Conservation (phyloP, 2,888 invertebrate species). For the Bombylius discolor region DNA sequence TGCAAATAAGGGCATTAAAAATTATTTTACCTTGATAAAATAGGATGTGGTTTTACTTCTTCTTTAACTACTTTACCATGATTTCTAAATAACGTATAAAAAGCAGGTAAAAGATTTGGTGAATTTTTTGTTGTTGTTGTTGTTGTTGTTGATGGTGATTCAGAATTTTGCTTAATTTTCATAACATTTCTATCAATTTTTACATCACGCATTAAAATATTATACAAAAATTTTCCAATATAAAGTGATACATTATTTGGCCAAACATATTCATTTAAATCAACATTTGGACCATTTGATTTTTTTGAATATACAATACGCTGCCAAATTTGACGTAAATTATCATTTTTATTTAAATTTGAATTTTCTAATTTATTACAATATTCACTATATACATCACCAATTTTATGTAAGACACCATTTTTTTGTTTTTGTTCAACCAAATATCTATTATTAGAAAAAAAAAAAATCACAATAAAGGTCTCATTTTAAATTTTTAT, state of each 20-base stretch:
- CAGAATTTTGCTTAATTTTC: constrained; percentile 41
- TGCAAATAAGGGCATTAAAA: neutral
- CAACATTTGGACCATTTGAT: constrained; percentile 44
- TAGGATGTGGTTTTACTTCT: constrained; percentile 76
- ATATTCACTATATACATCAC: constrained; percentile 48
- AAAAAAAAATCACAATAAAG: constrained; percentile 12
- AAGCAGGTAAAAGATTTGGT: constrained; percentile 54
- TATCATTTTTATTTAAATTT: constrained; percentile 34
- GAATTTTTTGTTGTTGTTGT: no score
- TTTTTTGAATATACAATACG: constrained; percentile 42
- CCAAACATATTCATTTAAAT: constrained; percentile 50
- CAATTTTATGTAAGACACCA: constrained; percentile 52
- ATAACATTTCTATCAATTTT: constrained; percentile 67
- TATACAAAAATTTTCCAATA: constrained; percentile 75
- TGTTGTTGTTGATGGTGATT: no score
- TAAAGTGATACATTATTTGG: constrained; percentile 46
- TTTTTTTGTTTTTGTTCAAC: constrained; percentile 50
- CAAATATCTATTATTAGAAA: constrained; percentile 40
- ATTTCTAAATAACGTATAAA: constrained; percentile 62
- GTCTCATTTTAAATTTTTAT: neutral
- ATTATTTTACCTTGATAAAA: constrained; percentile 40
- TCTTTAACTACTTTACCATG: constrained; percentile 51
- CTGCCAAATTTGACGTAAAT: constrained; percentile 64
- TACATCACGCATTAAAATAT: constrained; percentile 71
- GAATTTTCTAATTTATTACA: constrained; percentile 48